Evolutionary conservation across 2,888 invertebrate species (phyloP).

Genomic region (Lasioglossum marginatum): DNA sequence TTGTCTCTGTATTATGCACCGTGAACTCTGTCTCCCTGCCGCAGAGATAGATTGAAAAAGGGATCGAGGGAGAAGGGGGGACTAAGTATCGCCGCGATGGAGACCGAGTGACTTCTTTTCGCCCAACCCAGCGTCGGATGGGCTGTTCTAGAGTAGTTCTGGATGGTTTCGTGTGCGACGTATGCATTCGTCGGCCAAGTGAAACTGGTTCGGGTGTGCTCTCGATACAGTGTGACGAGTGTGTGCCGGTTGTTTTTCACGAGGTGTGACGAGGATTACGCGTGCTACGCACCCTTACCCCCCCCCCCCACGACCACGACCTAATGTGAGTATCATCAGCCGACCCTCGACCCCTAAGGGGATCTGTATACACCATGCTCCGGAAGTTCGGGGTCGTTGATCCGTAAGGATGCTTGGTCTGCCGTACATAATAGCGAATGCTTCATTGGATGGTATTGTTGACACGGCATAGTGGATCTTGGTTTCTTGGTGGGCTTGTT

Average conservation of each 20-base stretch:
- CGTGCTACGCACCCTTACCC: constrained; percentile 40
- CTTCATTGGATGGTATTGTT: background rate
- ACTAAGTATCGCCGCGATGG: constrained; percentile 42
- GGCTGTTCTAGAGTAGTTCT: constrained; percentile 56
- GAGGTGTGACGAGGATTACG: constrained; percentile 61
- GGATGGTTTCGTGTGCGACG: constrained; percentile 59
- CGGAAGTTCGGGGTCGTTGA: constrained; percentile 14
- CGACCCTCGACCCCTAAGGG: background rate
- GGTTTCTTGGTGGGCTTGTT: background rate
- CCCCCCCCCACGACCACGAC: constrained; percentile 4
- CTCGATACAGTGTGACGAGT: constrained; percentile 61
- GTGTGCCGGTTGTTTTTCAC: constrained; percentile 56
- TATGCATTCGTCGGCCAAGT: constrained; percentile 48
- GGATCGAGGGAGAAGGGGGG: constrained; percentile 6
- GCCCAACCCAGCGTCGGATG: constrained; percentile 18
- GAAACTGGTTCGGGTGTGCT: constrained; percentile 62
- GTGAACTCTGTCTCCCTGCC: constrained; percentile 11
- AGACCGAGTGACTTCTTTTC: constrained; percentile 54
- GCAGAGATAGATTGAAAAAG: constrained; percentile 1
- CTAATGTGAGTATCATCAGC: constrained; percentile 39
- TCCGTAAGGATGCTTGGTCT: background rate
- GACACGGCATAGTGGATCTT: background rate
- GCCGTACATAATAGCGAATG: background rate
- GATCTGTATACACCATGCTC: background rate
- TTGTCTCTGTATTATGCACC: constrained; percentile 4